Conservation (phyloP, 2,888 invertebrate genomes). For the Coelopa pilipes region DNA sequence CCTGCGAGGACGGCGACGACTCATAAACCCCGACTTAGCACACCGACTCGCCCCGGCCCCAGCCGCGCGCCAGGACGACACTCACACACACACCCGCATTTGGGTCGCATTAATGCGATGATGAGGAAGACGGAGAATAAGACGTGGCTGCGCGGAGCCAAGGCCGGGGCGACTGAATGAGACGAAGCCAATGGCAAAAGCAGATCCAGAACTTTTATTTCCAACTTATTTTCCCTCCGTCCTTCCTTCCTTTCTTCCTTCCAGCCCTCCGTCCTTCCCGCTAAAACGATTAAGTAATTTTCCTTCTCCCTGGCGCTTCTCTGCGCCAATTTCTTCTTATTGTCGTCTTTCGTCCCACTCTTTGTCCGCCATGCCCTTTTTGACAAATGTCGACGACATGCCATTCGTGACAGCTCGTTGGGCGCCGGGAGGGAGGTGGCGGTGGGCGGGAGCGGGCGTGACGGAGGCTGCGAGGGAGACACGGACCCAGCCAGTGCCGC, state of each 20-base stretch:
- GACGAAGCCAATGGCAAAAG: not conserved
- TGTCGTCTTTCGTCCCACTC: not conserved
- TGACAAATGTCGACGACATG: constrained; percentile 11
- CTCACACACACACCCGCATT: not conserved
- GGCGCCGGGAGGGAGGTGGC: no score
- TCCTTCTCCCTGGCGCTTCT: not conserved
- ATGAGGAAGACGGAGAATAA: no score
- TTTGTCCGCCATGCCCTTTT: not conserved
- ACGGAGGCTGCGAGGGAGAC: no score
- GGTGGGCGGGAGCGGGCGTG: no score
- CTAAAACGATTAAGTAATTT: constrained; percentile 26
- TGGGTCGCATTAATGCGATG: no score
- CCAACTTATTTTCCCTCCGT: constrained; percentile 9
- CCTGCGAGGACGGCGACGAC: no score
- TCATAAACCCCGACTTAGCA: no score
- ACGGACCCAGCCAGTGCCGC: no score
- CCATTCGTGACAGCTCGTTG: constrained; percentile 10
- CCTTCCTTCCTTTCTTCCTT: not conserved
- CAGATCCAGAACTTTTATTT: not conserved
- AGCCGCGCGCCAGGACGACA: no score
- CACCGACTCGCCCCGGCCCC: no score
- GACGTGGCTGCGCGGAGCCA: not conserved
- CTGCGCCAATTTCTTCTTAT: not conserved
- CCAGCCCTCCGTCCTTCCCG: not conserved
- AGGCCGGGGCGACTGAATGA: constrained; percentile 2